A percentile compares a stretch with the other conserved stretches of the same genome.
Conservation (phyloP, 1,140 invertebrate species). For the Hycleus phaleratus region DNA sequence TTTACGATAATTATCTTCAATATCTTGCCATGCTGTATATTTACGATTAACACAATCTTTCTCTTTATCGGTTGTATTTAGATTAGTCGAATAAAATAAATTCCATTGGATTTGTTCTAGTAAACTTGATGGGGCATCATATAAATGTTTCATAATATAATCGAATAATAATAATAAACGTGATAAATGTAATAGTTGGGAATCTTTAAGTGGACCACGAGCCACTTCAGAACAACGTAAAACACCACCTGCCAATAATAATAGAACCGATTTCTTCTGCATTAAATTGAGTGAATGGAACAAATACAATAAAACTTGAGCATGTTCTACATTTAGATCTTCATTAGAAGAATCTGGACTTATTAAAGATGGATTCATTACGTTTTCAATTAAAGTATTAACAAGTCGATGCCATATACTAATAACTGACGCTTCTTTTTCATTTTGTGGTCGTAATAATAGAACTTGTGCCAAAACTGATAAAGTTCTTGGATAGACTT, state of each 20-base stretch:
- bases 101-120: constrained; percentile 84
- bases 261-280: constrained; percentile 92
- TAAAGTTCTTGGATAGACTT: constrained; percentile 74
- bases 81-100: constrained; percentile 61
- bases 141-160: constrained; percentile 91
- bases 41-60: constrained; percentile 53
- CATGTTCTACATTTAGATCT: constrained; percentile 94
- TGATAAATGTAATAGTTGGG: constrained; percentile 73
- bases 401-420: constrained; percentile 86
- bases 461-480: constrained; percentile 70
- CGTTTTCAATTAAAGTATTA: constrained; percentile 76
- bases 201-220: constrained; percentile 52
- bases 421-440: constrained; percentile 81
- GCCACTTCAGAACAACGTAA: constrained; percentile 60
- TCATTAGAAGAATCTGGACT: constrained; percentile 57
- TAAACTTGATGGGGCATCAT: constrained; percentile 72
- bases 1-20: constrained; percentile 74
- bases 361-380: constrained; percentile 50
- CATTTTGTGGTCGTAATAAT: constrained; percentile 70
- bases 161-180: constrained; percentile 84
- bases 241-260: constrained; percentile 64
- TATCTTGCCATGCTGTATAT: constrained; percentile 68
- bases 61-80: constrained; percentile 45
- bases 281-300: constrained; percentile 92
- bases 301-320: constrained; percentile 84